Percentiles rank a stretch among this genome's conserved stretches.
Evolutionary conservation across 1,140 invertebrate genomes (phyloP).

Genomic region (Neodiprion lecontei): DNA sequence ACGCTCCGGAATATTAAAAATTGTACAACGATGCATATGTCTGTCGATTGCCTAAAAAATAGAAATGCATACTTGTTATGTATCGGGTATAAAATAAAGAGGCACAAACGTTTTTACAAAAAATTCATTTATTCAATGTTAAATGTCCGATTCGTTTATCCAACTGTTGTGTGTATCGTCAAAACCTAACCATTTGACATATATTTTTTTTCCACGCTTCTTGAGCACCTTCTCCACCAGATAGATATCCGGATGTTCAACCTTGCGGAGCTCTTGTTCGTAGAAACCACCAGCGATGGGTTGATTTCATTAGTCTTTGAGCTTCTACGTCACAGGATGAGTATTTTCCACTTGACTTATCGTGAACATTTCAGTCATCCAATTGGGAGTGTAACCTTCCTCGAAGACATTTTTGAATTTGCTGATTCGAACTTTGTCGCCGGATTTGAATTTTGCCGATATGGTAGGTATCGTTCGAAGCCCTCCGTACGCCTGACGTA

Average conservation of each 20-base stretch:
- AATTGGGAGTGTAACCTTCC: constrained; percentile 55
- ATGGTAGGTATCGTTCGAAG: neutral
- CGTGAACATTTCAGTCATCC: constrained; percentile 53
- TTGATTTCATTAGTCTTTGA: constrained; percentile 41
- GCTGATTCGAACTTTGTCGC: constrained; percentile 49
- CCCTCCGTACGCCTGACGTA: neutral
- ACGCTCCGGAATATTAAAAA: too few species aligned
- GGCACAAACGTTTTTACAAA: too few species aligned
- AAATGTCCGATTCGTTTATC: neutral
- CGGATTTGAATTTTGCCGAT: constrained; percentile 38
- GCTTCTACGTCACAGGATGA: constrained; percentile 44
- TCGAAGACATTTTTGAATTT: constrained; percentile 52
- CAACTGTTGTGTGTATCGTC: constrained; percentile 10
- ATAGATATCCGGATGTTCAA: constrained; percentile 35
- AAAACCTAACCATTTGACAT: constrained; percentile 44
- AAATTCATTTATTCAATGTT: neutral
- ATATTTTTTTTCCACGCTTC: constrained; percentile 39
- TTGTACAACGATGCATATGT: too few species aligned
- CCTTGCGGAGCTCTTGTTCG: constrained; percentile 31
- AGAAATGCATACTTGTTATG: too few species aligned
- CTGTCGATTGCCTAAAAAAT: too few species aligned
- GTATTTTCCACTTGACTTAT: constrained; percentile 42
- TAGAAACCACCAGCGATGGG: constrained; percentile 50
- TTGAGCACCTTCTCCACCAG: constrained; percentile 44
- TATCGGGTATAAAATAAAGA: too few species aligned